Percentiles rank a stretch among this genome's conserved stretches.
Evolutionary conservation across 1,140 invertebrate species (phyloP).

Genomic region (Leptinotarsa undecemlineata): DNA sequence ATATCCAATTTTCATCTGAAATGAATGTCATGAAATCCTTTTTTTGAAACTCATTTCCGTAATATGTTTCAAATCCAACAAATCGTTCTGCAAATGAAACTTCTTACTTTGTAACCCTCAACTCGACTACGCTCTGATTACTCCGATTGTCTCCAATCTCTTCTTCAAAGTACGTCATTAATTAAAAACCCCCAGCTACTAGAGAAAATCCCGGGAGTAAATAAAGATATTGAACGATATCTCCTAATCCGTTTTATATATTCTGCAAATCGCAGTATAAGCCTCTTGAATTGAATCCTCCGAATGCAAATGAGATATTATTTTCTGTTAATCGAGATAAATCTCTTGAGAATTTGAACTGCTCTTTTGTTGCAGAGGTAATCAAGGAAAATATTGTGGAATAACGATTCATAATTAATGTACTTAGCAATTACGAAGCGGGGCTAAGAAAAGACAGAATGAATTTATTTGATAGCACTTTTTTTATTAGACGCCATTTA

Average conservation of each 20-base stretch:
- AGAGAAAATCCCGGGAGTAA: conserved; percentile 5
- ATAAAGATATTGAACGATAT: conserved; percentile 8
- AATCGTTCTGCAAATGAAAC: neutral
- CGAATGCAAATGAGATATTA: conserved; percentile 2
- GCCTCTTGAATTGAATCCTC: neutral
- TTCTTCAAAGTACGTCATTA: conserved; percentile 5
- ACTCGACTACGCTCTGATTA: conserved; percentile 4
- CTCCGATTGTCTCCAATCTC: neutral
- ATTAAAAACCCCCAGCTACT: conserved; percentile 1
- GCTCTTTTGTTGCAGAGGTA: neutral
- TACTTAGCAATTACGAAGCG: too few relatives aligned
- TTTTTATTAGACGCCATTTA: too few relatives aligned
- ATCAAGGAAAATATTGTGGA: neutral
- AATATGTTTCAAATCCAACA: neutral
- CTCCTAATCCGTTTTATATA: conserved; percentile 2
- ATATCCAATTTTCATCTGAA: too few relatives aligned
- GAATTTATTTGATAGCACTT: too few relatives aligned
- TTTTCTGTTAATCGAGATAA: neutral
- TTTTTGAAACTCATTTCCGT: too few relatives aligned
- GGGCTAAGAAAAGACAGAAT: too few relatives aligned
- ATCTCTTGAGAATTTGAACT: neutral
- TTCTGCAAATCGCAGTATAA: conserved; percentile 3
- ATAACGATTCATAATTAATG: neutral
- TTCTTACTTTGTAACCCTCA: neutral
- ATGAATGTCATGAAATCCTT: too few relatives aligned